A percentile compares a stretch with the other conserved stretches of the same genome.
Conservation (phyloP, 2,797 vertebrate species). For the Nyctibius grandis region DNA sequence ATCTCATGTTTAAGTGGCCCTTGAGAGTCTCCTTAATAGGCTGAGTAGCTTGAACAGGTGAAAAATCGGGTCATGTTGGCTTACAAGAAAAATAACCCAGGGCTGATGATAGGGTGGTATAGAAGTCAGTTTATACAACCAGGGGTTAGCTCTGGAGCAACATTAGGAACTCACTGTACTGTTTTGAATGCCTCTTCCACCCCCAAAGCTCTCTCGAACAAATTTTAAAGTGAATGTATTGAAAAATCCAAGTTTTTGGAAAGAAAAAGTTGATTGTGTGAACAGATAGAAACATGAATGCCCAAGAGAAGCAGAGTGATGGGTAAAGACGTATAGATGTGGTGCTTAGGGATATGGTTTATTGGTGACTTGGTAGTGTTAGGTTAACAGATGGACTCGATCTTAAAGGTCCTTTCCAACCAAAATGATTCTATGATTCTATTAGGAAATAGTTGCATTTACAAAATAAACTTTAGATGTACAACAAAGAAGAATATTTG, state of each 20-base stretch:
- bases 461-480: background rate
- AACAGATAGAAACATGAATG: background rate
- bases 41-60: background rate
- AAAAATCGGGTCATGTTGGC: background rate
- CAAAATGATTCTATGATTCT: no score
- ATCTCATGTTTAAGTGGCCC: background rate
- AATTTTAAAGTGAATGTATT: background rate
- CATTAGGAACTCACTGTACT: background rate
- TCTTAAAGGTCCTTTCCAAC: no score
- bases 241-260: background rate
- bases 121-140: background rate
- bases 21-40: background rate
- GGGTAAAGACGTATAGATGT: no score
- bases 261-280: background rate
- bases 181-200: background rate
- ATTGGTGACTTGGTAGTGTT: no score
- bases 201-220: background rate
- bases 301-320: background rate
- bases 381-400: no score
- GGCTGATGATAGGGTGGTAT: background rate
- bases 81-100: background rate
- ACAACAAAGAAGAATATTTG: background rate
- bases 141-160: background rate
- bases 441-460: background rate
- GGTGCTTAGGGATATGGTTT: no score